phyloP scores from a whole-genome alignment of 2,113 vertebrate species.

The Plecotus auritus region DNA sequence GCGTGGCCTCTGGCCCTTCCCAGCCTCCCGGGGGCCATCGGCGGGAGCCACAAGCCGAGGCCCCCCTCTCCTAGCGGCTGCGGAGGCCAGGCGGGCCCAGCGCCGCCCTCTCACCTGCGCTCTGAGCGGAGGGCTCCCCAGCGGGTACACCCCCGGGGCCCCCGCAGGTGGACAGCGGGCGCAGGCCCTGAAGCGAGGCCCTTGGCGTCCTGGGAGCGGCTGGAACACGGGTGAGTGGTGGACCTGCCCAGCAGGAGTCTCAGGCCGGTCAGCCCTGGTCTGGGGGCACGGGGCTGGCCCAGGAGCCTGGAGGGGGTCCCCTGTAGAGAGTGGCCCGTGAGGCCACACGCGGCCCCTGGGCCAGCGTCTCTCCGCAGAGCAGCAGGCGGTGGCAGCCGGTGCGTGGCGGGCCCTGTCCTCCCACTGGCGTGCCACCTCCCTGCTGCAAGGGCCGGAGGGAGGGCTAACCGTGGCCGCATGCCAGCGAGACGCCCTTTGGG shows the following conservation, averaged over 20 bases:
- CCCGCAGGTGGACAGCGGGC: rapidly evolving
- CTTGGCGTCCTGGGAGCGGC: rapidly evolving
- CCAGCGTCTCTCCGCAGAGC: neutral
- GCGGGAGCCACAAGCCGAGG: neutral
- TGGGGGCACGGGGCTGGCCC: neutral
- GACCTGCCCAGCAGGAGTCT: neutral
- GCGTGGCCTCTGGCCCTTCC: neutral
- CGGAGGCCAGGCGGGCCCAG: neutral
- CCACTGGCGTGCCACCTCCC: neutral
- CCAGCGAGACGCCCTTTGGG: neutral
- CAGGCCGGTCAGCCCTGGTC: neutral
- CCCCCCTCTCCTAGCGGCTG: neutral
- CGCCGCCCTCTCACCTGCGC: neutral
- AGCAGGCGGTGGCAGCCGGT: neutral
- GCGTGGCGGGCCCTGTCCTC: neutral
- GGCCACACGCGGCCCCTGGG: rapidly evolving
- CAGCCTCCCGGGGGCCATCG: rapidly evolving
- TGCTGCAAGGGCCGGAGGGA: neutral
- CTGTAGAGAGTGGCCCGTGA: neutral
- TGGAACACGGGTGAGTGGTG: rapidly evolving
- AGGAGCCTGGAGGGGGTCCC: rapidly evolving
- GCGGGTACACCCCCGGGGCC: neutral
- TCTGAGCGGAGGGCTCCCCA: rapidly evolving
- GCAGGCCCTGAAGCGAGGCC: neutral
- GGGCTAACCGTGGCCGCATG: neutral